Evolutionary conservation across 1,140 invertebrate genomes (phyloP).

Genomic region (Brevipalpus yothersi): DNA sequence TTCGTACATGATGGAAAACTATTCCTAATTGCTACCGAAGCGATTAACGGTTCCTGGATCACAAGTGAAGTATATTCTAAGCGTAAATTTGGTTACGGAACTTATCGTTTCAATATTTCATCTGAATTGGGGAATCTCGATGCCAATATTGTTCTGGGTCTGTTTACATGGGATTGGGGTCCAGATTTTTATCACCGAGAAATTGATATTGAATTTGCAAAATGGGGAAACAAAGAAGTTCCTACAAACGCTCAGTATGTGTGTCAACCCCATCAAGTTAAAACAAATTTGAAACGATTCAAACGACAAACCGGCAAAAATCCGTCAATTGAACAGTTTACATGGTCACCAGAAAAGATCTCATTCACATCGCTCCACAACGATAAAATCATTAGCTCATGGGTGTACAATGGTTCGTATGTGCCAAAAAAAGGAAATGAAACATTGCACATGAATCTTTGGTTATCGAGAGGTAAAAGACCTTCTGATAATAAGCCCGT

Average conservation of each 20-base stretch:
- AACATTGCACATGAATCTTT: not conserved
- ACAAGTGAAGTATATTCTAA: not conserved
- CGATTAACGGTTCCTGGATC: not conserved
- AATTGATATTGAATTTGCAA: not conserved
- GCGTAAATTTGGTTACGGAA: not conserved
- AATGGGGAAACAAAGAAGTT: not conserved
- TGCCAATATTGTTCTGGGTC: not conserved
- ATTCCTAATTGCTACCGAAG: not conserved
- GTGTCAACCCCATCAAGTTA: not conserved
- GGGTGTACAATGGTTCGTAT: not conserved
- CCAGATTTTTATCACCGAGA: not conserved
- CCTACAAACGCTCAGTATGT: not conserved
- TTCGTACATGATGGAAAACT: not conserved
- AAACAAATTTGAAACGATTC: not conserved
- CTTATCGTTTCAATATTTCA: not conserved
- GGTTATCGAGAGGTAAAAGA: not conserved
- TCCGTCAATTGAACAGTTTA: not conserved
- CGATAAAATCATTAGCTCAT: not conserved
- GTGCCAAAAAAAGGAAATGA: not conserved
- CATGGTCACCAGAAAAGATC: not conserved
- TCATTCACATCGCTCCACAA: not conserved
- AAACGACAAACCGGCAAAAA: not conserved
- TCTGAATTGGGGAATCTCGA: not conserved
- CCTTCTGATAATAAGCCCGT: not conserved
- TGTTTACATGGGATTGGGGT: not conserved